These are phyloP conservation scores for Meiosimyza platycephala DNA, from an alignment of 2,888 invertebrate genomes.

Conservation along the genomic window DNA sequence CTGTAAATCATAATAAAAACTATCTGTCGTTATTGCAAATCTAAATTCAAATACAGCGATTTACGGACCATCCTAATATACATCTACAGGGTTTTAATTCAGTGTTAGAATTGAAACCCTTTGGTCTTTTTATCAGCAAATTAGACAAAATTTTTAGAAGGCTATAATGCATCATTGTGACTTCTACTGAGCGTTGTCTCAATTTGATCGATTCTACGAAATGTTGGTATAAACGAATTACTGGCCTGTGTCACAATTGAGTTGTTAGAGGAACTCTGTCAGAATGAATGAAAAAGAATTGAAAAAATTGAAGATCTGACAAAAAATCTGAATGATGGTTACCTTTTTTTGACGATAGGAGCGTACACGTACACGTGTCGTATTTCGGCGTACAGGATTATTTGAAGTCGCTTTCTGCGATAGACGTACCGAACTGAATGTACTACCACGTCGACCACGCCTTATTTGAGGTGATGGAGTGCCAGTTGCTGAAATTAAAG, in stretches of 20 bases:
- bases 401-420: slow-evolving; percentile 68
- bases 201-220: slow-evolving; percentile 64
- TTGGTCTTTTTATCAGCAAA: slow-evolving; percentile 4
- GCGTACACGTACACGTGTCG: slow-evolving; percentile 69
- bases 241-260: slow-evolving; percentile 63
- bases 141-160: slow-evolving; percentile 58
- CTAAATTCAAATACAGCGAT: too few relatives aligned
- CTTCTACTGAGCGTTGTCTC: slow-evolving; percentile 61
- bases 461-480: slow-evolving; percentile 67
- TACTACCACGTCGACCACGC: slow-evolving; percentile 66
- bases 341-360: slow-evolving; percentile 67
- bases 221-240: slow-evolving; percentile 62
- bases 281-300: neutral
- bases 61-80: too few relatives aligned
- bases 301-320: neutral
- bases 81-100: too few relatives aligned
- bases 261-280: slow-evolving; percentile 64
- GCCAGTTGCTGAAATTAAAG: slow-evolving; percentile 58
- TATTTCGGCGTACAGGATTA: slow-evolving; percentile 71
- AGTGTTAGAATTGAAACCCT: neutral
- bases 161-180: slow-evolving; percentile 63
- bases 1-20: too few relatives aligned
- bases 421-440: slow-evolving; percentile 72
- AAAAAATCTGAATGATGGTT: neutral
- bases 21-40: too few relatives aligned